Evolutionary conservation across 1,140 invertebrate species (phyloP), one percentile per base, ranked within the genome.

Genomic region (Drosophila persimilis): DNA sequence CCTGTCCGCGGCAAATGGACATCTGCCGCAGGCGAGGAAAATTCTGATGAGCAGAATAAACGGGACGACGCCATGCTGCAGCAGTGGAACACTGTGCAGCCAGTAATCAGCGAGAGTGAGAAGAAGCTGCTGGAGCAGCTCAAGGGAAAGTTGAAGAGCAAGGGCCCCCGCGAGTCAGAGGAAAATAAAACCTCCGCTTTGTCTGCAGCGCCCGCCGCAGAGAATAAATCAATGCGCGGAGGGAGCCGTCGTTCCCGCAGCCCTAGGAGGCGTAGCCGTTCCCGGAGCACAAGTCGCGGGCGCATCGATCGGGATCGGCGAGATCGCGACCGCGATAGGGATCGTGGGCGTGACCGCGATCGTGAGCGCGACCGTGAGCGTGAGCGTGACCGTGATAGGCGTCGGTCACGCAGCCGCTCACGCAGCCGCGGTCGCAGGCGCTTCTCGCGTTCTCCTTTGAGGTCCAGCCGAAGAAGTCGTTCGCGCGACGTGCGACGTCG

Each of bases 81-180:
- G 31, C 93, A 94, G 73, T 95, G 94, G 94, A 94, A 94, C 92
- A 93, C 93, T 2, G 90, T 93, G 11, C 92, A 93, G 76, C 92
- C 94, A 31, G 90, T 92, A 5, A 92, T 93, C n/a, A 92, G 92
- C 56, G 93, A 93, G 2, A 93, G 92, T 55, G 94, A 94, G 69
- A 92, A 94, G 73, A 92, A 93, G 53, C 78, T 95, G 26, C 80
- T 95, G 1, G 93, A 94, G 52, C 92, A 92, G 46, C 90, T 95
- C 7, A 95, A 94, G 69, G 93, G 92, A 17, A 86, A 91, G 63
- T 84, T 93, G 13, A 92, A 92, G 57, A 86, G 79, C 41, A 80
- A 91, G 51, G 24, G 47, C 15, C 39, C 72, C 0, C 63, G 65
- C 17, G 81, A 84, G 15, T 22, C 46, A 3, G 75, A 90, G 1